phyloP scores from a whole-genome alignment of 1,140 invertebrate species.

The Hydropsyche tenuis region DNA sequence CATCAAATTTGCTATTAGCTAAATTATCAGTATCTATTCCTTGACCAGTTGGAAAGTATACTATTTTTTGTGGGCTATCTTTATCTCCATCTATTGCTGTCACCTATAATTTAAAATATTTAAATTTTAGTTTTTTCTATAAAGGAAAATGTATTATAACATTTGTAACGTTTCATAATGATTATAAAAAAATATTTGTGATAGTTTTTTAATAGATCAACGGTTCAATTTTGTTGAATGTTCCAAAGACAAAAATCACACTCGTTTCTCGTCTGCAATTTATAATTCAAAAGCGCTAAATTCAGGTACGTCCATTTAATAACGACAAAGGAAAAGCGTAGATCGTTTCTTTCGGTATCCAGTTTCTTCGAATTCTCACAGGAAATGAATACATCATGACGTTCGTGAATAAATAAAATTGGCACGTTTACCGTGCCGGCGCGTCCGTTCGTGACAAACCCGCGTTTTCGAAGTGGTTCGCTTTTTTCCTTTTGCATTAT shows the following conservation, averaged over 20 bases:
- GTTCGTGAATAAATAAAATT: slow-evolving; percentile 14
- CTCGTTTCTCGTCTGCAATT: no score
- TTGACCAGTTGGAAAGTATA: slow-evolving; percentile 75
- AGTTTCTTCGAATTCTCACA: neutral
- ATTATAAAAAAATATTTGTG: no score
- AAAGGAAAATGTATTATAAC: no score
- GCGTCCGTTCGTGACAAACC: slow-evolving; percentile 9
- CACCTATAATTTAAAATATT: slow-evolving; percentile 56
- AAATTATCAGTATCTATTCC: slow-evolving; percentile 71
- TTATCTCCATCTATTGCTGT: slow-evolving; percentile 72
- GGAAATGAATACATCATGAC: slow-evolving; percentile 8
- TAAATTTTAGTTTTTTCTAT: no score
- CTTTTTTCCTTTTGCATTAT: neutral
- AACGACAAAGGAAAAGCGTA: no score
- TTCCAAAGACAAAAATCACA: no score
- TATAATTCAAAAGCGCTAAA: no score
- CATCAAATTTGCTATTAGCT: slow-evolving; percentile 72
- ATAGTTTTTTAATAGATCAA: no score
- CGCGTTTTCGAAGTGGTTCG: neutral
- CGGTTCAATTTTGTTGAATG: no score
- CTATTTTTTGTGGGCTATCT: slow-evolving; percentile 71
- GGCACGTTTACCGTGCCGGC: slow-evolving; percentile 6
- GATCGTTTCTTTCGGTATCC: no score
- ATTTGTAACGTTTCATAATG: no score
- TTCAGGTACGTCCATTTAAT: no score